Percentiles rank a stretch among this genome's conserved stretches.
These are phyloP conservation scores for Phoenicopterus ruber DNA, from an alignment of 2,113 vertebrate species.

Conservation along the genomic window DNA sequence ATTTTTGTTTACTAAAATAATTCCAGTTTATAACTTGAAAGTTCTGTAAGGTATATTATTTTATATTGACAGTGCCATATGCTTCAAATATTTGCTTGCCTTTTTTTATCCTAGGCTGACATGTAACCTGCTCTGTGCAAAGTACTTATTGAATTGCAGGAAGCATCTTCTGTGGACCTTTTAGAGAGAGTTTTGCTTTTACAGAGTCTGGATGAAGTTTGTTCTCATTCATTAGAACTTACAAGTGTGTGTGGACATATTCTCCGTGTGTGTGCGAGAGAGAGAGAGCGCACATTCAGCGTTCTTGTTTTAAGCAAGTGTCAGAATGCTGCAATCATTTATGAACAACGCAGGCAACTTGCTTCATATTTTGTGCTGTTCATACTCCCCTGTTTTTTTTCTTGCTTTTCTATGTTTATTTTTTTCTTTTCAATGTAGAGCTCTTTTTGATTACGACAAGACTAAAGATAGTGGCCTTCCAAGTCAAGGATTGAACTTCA, in stretches of 20 bases:
- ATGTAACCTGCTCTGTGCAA: background rate
- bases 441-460: slow-evolving; percentile 86
- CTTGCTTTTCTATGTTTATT: background rate
- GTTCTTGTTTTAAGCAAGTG: background rate
- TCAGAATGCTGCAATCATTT: background rate
- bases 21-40: background rate
- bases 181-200: background rate
- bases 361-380: background rate
- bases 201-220: background rate
- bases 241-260: background rate
- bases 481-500: slow-evolving; percentile 84
- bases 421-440: slow-evolving; percentile 63
- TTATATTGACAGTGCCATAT: too few relatives aligned
- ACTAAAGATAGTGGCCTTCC: slow-evolving; percentile 85
- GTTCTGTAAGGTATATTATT: too few relatives aligned
- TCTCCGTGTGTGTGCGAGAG: background rate
- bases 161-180: background rate
- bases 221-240: background rate
- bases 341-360: background rate
- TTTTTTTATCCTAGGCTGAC: background rate
- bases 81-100: background rate
- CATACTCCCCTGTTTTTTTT: background rate
- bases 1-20: background rate
- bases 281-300: background rate
- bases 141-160: background rate